Conservation (phyloP, 2,113 vertebrate genomes). For the Kryptolebias marmoratus region DNA sequence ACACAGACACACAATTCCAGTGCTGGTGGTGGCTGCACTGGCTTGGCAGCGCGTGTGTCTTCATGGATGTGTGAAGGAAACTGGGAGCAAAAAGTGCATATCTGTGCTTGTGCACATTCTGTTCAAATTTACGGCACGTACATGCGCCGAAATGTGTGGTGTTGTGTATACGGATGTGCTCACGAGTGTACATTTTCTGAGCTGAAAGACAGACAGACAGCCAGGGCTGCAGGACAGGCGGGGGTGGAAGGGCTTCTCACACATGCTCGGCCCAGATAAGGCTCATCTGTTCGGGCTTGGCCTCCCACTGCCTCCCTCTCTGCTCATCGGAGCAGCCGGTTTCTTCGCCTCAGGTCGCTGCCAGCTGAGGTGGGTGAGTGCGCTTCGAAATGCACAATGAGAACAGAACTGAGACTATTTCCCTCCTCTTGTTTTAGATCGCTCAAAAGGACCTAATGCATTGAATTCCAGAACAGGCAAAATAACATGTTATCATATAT, state of each 20-base stretch:
- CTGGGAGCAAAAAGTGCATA: slow-evolving; percentile 45
- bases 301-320: slow-evolving; percentile 71
- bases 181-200: slow-evolving; percentile 56
- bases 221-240: slow-evolving; percentile 67
- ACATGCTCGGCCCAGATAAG: slow-evolving; percentile 82
- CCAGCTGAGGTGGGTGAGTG: slow-evolving; percentile 65
- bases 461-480: slow-evolving; percentile 12
- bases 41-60: slow-evolving; percentile 41
- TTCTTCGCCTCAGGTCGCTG: slow-evolving; percentile 73
- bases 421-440: slow-evolving; percentile 15
- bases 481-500: slow-evolving; percentile 15
- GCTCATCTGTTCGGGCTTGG: slow-evolving; percentile 78
- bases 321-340: slow-evolving; percentile 65
- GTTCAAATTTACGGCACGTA: slow-evolving; percentile 25
- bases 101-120: slow-evolving; percentile 45
- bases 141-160: background rate
- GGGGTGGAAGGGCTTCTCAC: slow-evolving; percentile 72
- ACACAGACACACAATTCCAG: slow-evolving; percentile 23
- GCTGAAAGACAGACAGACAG: slow-evolving; percentile 67
- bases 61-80: slow-evolving; percentile 32
- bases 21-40: slow-evolving; percentile 44
- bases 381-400: slow-evolving; percentile 45
- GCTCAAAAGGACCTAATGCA: slow-evolving; percentile 35
- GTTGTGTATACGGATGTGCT: slow-evolving; percentile 48
- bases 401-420: slow-evolving; percentile 30